phyloP scores from a whole-genome alignment of 2,797 vertebrate species.

The Coreius guichenoti region DNA sequence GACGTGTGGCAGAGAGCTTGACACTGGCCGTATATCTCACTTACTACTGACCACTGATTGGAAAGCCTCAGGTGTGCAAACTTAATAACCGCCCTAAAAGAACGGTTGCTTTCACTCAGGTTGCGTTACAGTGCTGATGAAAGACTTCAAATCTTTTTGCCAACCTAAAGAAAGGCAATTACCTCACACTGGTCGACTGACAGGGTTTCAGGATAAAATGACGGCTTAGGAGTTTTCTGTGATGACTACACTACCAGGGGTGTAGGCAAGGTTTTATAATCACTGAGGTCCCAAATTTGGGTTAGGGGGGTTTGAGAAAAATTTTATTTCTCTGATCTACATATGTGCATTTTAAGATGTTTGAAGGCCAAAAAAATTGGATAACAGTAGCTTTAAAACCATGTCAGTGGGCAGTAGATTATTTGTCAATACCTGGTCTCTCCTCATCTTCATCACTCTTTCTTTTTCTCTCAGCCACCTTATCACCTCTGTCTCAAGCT shows the following conservation, averaged over 20 bases:
- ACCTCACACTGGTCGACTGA: background rate
- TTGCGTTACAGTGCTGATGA: slow-evolving; percentile 21
- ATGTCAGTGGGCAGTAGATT: no score
- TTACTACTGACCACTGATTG: slow-evolving; percentile 46
- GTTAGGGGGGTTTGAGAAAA: no score
- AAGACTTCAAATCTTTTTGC: background rate
- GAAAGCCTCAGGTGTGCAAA: slow-evolving; percentile 28
- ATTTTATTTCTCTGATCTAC: no score
- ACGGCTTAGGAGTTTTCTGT: background rate
- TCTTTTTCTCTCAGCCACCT: no score
- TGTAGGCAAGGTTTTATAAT: no score
- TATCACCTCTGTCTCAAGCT: no score
- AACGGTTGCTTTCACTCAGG: slow-evolving; percentile 21
- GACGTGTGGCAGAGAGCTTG: background rate
- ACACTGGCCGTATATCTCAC: slow-evolving; percentile 47
- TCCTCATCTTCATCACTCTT: no score
- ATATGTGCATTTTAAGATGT: no score
- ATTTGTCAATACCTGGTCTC: no score
- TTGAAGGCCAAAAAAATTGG: no score
- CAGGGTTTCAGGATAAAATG: slow-evolving; percentile 6
- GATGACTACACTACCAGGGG: slow-evolving; percentile 11
- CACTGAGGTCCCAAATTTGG: no score
- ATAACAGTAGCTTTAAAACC: no score
- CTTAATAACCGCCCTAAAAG: slow-evolving; percentile 15
- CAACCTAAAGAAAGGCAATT: slow-evolving; percentile 28